These are phyloP conservation scores for Argopecten irradians DNA, from an alignment of 1,140 invertebrate genomes.

Conservation along the genomic window DNA sequence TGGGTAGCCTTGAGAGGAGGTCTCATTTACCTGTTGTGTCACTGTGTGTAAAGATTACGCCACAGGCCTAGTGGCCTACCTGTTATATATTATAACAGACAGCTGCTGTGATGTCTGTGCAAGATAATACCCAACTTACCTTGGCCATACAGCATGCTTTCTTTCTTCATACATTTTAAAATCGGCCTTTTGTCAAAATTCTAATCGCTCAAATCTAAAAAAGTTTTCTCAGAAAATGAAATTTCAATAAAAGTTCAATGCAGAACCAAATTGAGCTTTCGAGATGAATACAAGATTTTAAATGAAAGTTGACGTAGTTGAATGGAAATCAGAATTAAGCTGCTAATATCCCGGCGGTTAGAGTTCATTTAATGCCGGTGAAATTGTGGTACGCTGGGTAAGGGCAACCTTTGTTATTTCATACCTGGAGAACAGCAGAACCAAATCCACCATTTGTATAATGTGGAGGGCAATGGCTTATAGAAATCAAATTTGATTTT, in stretches of 20 bases:
- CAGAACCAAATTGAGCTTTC: neutral
- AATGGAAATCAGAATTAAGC: neutral
- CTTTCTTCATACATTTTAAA: neutral
- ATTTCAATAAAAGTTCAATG: neutral
- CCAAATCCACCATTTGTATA: neutral
- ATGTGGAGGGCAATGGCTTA: neutral
- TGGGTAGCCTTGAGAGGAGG: neutral
- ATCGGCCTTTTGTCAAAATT: neutral
- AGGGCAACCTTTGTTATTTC: neutral
- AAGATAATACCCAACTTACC: neutral
- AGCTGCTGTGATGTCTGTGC: neutral
- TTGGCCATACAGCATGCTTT: neutral
- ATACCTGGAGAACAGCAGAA: neutral
- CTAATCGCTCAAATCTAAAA: neutral
- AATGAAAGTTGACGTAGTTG: neutral
- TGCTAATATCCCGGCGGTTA: neutral
- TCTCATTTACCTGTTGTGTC: constrained; percentile 14
- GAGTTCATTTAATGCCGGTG: neutral
- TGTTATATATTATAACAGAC: neutral
- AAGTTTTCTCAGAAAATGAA: neutral
- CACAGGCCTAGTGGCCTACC: neutral
- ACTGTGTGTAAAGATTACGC: neutral
- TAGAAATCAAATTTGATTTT: too few relatives aligned
- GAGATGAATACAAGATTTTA: neutral
- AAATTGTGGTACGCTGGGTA: neutral